These are phyloP conservation scores for Castor canadensis DNA, from an alignment of 2,113 vertebrate genomes.

Conservation along the genomic window DNA sequence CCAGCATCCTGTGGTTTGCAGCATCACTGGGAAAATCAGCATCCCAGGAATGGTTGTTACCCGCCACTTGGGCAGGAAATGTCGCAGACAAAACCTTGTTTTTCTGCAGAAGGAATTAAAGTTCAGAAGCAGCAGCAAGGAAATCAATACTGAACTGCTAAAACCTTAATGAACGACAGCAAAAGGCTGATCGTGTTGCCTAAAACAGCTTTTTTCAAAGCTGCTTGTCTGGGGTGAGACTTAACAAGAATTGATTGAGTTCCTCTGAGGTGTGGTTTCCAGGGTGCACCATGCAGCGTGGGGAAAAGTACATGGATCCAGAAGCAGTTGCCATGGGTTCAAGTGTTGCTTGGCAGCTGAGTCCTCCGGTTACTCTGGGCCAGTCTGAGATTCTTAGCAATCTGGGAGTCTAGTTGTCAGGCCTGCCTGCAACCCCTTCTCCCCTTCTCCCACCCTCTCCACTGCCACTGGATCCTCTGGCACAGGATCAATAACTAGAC, in stretches of 20 bases:
- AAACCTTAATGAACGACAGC: slow-evolving; percentile 83
- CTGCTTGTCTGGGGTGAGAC: slow-evolving; percentile 56
- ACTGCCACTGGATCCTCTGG: neutral
- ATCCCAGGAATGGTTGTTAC: slow-evolving; percentile 81
- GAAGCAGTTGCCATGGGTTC: neutral
- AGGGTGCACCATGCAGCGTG: neutral
- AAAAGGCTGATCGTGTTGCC: slow-evolving; percentile 80
- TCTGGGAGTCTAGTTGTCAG: neutral
- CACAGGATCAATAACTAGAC: slow-evolving; percentile 5
- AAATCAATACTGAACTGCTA: slow-evolving; percentile 84
- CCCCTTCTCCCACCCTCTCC: neutral
- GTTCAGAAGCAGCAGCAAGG: slow-evolving; percentile 79
- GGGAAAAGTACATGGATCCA: neutral
- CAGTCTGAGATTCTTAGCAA: neutral
- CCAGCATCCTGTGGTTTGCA: slow-evolving; percentile 67
- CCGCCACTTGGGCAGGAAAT: slow-evolving; percentile 82
- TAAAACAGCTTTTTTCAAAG: slow-evolving; percentile 70
- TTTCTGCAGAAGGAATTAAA: slow-evolving; percentile 84
- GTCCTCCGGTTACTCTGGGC: neutral
- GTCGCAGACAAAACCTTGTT: slow-evolving; percentile 83
- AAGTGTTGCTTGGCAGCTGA: neutral
- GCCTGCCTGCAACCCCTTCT: fast-evolving
- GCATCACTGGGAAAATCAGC: slow-evolving; percentile 78
- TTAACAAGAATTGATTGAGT: slow-evolving; percentile 70
- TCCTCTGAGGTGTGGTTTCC: slow-evolving; percentile 12